phyloP scores from a whole-genome alignment of 2,888 invertebrate genomes.

The Pimpla rufipes region DNA sequence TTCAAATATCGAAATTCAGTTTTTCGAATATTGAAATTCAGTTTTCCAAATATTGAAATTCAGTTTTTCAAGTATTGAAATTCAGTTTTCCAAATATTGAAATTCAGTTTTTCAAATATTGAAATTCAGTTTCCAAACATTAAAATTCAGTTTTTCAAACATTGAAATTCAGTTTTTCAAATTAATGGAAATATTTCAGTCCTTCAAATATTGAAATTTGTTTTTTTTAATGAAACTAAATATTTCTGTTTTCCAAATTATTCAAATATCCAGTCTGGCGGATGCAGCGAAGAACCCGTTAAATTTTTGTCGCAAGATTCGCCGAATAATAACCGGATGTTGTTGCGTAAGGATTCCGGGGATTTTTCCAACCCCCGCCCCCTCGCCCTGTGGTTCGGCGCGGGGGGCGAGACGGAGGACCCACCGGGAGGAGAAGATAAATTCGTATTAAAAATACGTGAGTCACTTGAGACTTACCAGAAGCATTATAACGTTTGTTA shows the following conservation, averaged over 20 bases:
- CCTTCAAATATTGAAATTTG: no score
- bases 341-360: constrained; percentile 2
- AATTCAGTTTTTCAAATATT: no score
- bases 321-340: constrained; percentile 8
- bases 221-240: no score
- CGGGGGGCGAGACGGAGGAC: not conserved
- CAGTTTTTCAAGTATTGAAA: no score
- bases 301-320: not conserved
- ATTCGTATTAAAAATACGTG: constrained; percentile 69
- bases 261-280: not conserved
- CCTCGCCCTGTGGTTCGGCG: not conserved
- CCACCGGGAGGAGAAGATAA: constrained; percentile 62
- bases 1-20: no score
- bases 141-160: no score
- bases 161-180: not conserved
- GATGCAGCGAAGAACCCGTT: not conserved
- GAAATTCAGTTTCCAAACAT: no score
- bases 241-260: no score
- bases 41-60: no score
- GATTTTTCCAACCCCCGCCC: constrained; percentile 15
- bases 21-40: no score
- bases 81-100: no score
- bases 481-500: constrained; percentile 64
- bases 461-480: constrained; percentile 34
- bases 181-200: not conserved